Evolutionary conservation across 2,888 invertebrate species (phyloP), one percentile per base, ranked within the genome.

Genomic region (Cataglyphis albicans): DNA sequence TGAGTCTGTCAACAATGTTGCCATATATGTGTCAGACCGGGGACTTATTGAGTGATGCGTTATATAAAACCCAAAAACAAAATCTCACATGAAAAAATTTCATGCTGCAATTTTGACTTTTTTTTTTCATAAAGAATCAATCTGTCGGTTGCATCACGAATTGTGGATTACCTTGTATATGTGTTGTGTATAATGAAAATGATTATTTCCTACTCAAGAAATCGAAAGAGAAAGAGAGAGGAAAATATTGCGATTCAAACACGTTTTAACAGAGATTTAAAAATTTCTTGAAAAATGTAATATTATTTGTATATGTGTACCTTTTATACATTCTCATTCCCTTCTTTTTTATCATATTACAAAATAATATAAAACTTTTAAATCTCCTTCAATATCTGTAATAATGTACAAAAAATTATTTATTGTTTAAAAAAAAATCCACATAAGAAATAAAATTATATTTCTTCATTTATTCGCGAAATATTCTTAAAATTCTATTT

Each of bases 401-500:
- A 29, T 29, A 29, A 29, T 29, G 25, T 29, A 29, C 1, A 29
- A 29, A 7, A 59, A 12, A 59, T 7, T 25, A n/a, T 29, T 18
- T 6, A 29, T n/a, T 25, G 12, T 44, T 44, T n/a, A 29, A 59
- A 61, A 61, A 18, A 59, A 52, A n/a, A 18, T 2, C n/a, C n/a
- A 12, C 3, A 52, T 18, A 9, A 25, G 9, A n/a, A 57, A 18
- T 12, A n/a, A 59, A 9, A 15, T 7, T 6, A 32, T 21, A 32
- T 44, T 63, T 21, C 5, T 15, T n/a, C 32, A 3, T 61, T 44
- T 15, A 35, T 48, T 44, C 48, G 63, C 74, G 18, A 48, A 21
- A 63, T 44, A 74, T 44, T 44, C 35, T 75, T 48, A 64, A 32
- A 75, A 75, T 48, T 48, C 21, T 7, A 35, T 75, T 63, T 74